Evolutionary conservation across 2,888 invertebrate genomes (phyloP), one percentile per base, ranked within the genome.

Genomic region (Leptopilina syphax): DNA sequence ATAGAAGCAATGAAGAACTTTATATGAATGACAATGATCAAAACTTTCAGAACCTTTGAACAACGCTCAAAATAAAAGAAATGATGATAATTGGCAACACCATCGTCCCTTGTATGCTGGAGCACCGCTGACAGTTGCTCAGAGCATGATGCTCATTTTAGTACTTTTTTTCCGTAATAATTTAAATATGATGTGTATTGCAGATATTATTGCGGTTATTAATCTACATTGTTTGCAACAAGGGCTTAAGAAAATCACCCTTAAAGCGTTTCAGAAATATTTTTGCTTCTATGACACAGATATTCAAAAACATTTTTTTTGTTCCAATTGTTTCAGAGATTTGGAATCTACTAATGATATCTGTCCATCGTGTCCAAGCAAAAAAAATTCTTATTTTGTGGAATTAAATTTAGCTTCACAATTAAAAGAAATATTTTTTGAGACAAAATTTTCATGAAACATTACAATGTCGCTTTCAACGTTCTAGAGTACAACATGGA

Each of bases 381-480:
- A 34, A 13, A 73, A 73, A 73, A 7, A 1, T 4, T 44, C 54
- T 3, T 78, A 78, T 76, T 80, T 80, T 78, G 54, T 80, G 3
- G 24, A 78, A 27, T 1, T 80, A 13, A 13, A 44, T n/a, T n/a
- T n/a, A n/a, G n/a, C n/a, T n/a, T n/a, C n/a, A n/a, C n/a, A n/a
- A n/a, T n/a, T 80, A 2, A 78, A 76, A 78, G 78, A 73, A 73
- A 80, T 80, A 78, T 80, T 57, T 70, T 24, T 8, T n/a, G n/a
- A 63, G 78, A 41, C 2, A 1, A 1, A 27, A 44, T 10, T 80
- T 80, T 66, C 47, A 68, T 41, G 24, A 76, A 5, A 3, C 12
- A 4, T n/a, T 78, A 24, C 76, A 76, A 50, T 60, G 9, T n/a
- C 18, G 78, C 54, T 80, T 80, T 57, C n/a, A 73, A 18, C 60